phyloP scores from a whole-genome alignment of 2,797 vertebrate genomes.

The Lindbergichthys nudifrons region DNA sequence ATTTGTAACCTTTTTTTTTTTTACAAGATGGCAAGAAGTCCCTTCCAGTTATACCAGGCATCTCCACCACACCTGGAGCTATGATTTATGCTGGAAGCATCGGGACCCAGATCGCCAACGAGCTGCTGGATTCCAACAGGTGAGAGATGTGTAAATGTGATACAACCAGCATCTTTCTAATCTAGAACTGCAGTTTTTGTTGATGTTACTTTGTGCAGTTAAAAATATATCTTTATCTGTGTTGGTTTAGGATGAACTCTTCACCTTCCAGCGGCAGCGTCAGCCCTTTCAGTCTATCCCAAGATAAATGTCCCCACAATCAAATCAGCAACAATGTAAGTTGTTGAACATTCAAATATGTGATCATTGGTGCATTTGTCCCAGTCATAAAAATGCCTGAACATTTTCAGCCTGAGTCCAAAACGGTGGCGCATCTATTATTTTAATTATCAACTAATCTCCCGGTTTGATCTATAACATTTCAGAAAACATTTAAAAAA shows the following conservation, averaged over 20 bases:
- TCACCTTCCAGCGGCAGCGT: constrained; percentile 87
- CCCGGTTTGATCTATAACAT: no score
- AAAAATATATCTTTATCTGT: constrained; percentile 32
- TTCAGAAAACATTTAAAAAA: no score
- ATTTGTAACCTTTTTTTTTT: constrained; percentile 35
- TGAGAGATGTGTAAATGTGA: constrained; percentile 52
- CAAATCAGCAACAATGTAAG: constrained; percentile 82
- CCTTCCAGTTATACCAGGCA: constrained; percentile 86
- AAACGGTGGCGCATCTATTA: no score
- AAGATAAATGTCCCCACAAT: constrained; percentile 84
- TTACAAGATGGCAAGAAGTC: constrained; percentile 87
- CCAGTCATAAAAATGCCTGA: background rate
- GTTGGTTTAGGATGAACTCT: constrained; percentile 86
- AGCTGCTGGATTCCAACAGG: constrained; percentile 93
- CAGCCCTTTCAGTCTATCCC: constrained; percentile 86
- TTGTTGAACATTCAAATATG: constrained; percentile 7
- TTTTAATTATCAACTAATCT: no score
- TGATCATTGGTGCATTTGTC: background rate
- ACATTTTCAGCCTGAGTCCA: background rate
- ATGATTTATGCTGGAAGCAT: constrained; percentile 92
- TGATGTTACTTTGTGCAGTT: background rate
- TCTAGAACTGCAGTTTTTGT: background rate
- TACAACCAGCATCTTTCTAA: background rate
- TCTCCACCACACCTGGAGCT: constrained; percentile 83
- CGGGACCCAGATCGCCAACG: constrained; percentile 92